Base-by-base conservation (phyloP, 2,113 vertebrate species). In the Columba livia region DNA sequence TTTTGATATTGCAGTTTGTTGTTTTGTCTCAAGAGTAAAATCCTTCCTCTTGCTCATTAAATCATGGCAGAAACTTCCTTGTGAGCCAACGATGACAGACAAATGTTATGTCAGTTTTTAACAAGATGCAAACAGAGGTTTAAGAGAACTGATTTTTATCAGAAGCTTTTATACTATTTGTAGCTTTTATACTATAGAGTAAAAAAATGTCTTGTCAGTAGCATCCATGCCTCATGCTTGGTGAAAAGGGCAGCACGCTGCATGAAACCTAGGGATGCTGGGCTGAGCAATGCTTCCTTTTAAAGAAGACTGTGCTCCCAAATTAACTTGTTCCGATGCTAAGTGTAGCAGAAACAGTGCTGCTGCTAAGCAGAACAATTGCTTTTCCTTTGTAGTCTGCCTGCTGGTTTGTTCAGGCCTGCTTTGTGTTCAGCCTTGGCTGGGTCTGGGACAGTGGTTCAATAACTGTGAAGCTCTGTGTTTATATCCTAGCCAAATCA, bases 251-350 rank as follows among this genome's bases (percentile, higher is more conserved):
- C 94, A 97, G 88, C 84, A 95, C 72, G 9, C 95, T 82, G 82
- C 91, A 89, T 94, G 97, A 96, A 96, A 88, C 72, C 69, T 85
- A 6, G 15, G 66, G 95, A 88, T 94, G 91, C 96, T 97, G 96
- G 88, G 92, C 88, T 93, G 91, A 94, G 91, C 21, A 42, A 36
- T 0, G 6, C 91, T 98, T 97, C 85, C 91, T 97, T 94, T 95
- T 79, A 89, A 47, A 96, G 96, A 97, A 97, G 94, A 86, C 28
- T 94, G 57, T 96, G 91, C 91, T 97, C 97, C 92, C 96, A 97
- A 98, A 98, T 98, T 97, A 98, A 98, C 97, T 98, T 98, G 97
- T 98, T 98, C 97, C n/a, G 51, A 97, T 97, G 96, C 94, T 94
- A 92, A 97, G 95, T 94, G 89, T 95, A 97, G 94, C 91, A 90